Base-by-base conservation (phyloP, 2,888 invertebrate genomes). In the Sarcophaga variegata region DNA sequence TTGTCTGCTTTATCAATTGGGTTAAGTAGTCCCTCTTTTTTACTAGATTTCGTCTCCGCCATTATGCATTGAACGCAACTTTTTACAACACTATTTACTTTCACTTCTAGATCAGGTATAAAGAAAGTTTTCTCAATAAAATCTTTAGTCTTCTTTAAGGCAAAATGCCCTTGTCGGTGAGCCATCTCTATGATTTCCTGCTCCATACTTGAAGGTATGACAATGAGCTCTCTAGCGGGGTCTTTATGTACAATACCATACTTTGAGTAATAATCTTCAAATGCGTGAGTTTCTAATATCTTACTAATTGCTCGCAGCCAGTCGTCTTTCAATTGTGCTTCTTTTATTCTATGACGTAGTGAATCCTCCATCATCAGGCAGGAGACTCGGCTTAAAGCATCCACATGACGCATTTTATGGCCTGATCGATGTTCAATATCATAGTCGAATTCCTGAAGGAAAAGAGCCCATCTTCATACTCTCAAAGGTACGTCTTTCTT, bases 151-250 rank as follows among this genome's bases (percentile, higher is more conserved):
- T 91, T 92, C 22, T 86, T 90, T 5, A 79, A 88, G 0, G 88
- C 88, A 89, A 92, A 93, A 89, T 93, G 93, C 12, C 64, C 64
- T 27, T 64, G 64, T 5, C 27, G 25, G 47, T 47, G 47, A 10
- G 47, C 89, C 89, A 37, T 81, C 90, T 78, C 88, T 88, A 14
- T 93, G 92, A 12, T 93, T 81, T 93, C 90, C 3, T 76, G 62
- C 3, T 74, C 83, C 91, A 94, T 91, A 90, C 20, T 0, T 17
- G 63, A 63, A 11, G 63, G 63, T 11, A 63, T 63, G 63, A 22
- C 63, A 63, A 63, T 11, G 20, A 63, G 63, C 5, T 87, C 77
- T 64, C 80, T 77, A 10, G 63, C 81, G 8, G 78, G 72, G 62
- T 82, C 74, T 47, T 47, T 47, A 47, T 47, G 47, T 10, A 47